A percentile compares a stretch with the other conserved stretches of the same genome.
Conservation (phyloP, 1,140 invertebrate species). For the Formica selysi region DNA sequence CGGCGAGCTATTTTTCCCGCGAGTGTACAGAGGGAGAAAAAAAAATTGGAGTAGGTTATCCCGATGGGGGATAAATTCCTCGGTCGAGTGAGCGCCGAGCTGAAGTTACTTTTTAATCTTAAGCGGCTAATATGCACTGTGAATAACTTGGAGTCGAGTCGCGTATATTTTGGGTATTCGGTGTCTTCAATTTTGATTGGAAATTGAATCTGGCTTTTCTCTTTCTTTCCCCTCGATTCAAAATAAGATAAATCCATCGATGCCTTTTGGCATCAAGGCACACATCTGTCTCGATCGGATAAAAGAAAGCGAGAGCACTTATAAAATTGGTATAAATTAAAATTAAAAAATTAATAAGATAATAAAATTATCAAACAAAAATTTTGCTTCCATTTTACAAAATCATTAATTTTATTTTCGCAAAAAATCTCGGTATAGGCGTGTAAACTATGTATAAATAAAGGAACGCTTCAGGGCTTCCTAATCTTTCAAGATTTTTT, state of each 20-base stretch:
- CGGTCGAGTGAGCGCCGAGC: constrained; percentile 42
- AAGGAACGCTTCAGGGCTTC: too few relatives aligned
- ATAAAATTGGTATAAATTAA: neutral
- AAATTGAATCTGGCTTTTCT: constrained; percentile 18
- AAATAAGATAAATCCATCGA: neutral
- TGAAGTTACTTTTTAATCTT: constrained; percentile 58
- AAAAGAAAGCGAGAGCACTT: neutral
- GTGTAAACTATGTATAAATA: neutral
- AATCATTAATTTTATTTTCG: neutral
- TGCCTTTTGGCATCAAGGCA: neutral
- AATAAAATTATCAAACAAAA: neutral
- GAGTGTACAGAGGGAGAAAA: neutral
- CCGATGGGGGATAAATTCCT: constrained; percentile 43
- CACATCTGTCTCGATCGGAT: neutral
- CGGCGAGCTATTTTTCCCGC: constrained; percentile 47
- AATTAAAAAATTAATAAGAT: constrained; percentile 2
- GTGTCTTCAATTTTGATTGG: constrained; percentile 5
- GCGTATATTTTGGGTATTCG: constrained; percentile 25
- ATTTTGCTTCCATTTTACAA: neutral
- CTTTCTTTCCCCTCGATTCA: neutral
- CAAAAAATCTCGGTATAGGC: neutral
- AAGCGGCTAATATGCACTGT: constrained; percentile 49
- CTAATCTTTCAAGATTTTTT: constrained; percentile 33
- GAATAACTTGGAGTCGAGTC: constrained; percentile 55
- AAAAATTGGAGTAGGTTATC: constrained; percentile 58